Conservation (phyloP, 2,888 invertebrate genomes). For the Pterostichus madidus region DNA sequence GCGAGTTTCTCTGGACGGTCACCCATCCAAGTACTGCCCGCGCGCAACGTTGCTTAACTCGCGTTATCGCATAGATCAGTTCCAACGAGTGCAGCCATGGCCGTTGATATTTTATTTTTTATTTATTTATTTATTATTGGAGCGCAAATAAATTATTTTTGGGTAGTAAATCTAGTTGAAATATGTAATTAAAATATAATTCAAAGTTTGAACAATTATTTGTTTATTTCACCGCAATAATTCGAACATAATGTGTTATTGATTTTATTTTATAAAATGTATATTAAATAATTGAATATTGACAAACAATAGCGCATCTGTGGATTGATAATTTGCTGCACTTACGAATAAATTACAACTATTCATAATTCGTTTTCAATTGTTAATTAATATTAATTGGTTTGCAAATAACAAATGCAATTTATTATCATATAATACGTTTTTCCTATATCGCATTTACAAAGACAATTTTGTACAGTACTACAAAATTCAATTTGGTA, state of each 20-base stretch:
- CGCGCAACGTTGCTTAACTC: too few relatives aligned
- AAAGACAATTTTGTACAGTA: too few relatives aligned
- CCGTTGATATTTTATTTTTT: too few relatives aligned
- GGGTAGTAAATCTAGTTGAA: not conserved
- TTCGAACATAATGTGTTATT: not conserved
- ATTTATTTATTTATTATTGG: too few relatives aligned
- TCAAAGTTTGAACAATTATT: not conserved
- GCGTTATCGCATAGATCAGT: too few relatives aligned
- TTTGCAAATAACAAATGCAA: not conserved
- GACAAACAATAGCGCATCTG: not conserved
- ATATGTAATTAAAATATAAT: slow-evolving; percentile 4
- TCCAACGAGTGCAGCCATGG: too few relatives aligned
- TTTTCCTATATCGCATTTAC: too few relatives aligned
- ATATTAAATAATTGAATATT: not conserved
- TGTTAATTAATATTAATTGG: not conserved
- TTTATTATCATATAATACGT: too few relatives aligned
- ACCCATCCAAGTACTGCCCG: too few relatives aligned
- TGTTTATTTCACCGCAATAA: not conserved
- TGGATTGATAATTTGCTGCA: not conserved
- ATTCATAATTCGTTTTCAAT: not conserved
- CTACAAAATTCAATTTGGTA: too few relatives aligned
- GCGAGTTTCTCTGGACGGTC: too few relatives aligned
- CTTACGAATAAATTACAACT: not conserved
- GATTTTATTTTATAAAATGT: not conserved
- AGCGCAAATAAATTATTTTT: too few relatives aligned